phyloP scores from a whole-genome alignment of 1,140 invertebrate genomes.

The Holcopasites calliopsidis region DNA sequence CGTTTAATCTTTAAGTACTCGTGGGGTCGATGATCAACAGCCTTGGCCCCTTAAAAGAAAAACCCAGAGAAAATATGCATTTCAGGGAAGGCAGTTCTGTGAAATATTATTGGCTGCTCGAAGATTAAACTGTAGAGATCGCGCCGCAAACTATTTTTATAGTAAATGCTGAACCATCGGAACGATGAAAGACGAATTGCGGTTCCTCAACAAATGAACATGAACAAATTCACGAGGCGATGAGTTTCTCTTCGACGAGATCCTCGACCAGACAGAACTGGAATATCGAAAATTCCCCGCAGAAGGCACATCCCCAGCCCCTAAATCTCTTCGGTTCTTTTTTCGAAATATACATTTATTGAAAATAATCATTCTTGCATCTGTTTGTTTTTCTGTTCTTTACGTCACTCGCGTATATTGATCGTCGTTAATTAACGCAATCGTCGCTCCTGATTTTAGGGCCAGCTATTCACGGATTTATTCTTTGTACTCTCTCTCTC shows the following conservation, averaged over 20 bases:
- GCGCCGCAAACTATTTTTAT: too few species aligned
- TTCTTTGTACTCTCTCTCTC: slow-evolving; percentile 42
- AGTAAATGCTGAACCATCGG: slow-evolving; percentile 28
- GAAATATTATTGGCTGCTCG: slow-evolving; percentile 8
- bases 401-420: slow-evolving; percentile 23
- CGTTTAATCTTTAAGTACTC: slow-evolving; percentile 15
- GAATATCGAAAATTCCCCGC: slow-evolving; percentile 30
- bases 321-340: background rate
- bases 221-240: too few species aligned
- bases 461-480: slow-evolving; percentile 38
- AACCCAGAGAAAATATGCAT: slow-evolving; percentile 20
- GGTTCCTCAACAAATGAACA: too few species aligned
- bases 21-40: background rate
- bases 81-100: slow-evolving; percentile 19
- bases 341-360: slow-evolving; percentile 69
- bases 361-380: slow-evolving; percentile 66
- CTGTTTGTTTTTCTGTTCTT: slow-evolving; percentile 50
- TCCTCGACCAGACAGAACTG: slow-evolving; percentile 10
- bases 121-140: slow-evolving; percentile 29
- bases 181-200: background rate
- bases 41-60: background rate
- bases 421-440: slow-evolving; percentile 40
- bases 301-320: background rate
- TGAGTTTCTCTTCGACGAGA: slow-evolving; percentile 38
- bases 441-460: slow-evolving; percentile 56